Base-by-base conservation (phyloP, 2,797 vertebrate genomes). In the Tangara arthus region DNA sequence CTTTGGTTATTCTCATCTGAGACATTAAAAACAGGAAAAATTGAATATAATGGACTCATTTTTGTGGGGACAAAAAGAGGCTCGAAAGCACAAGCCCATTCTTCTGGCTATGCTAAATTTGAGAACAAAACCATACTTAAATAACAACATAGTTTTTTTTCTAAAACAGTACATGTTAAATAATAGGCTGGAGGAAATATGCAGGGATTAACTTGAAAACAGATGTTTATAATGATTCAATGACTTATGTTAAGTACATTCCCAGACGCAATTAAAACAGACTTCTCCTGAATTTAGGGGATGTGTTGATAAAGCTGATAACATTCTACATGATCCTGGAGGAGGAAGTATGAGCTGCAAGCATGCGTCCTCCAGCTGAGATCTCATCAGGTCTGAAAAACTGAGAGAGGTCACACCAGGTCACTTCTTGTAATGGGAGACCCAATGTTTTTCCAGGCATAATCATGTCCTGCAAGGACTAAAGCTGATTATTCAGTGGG, bases 261-360 rank as follows among this genome's bases (percentile, higher is more conserved):
- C 70, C 92, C 93, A 96, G 92, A 61, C 26, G 37, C 70, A 91
- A 79, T 91, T 94, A 90, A 76, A 94, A 42, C 70, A 90, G 91
- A 78, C 69, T 69, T 70, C 57, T 90, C 92, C 91, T 91, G 87
- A 68, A 56, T 96, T 89, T 89, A 91, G 64, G 91, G 94, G 90
- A 95, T 91, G 70, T 96, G 55, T 88, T 96, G 94, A 95, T 96
- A 83, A 93, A 94, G 55, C 78, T 82, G 93, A 97, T 95, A 96
- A 95, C 93, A 92, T 97, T 97, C 80, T 93, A 24, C 95, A 84
- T 76, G 87, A 86, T 90, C 55, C 57, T 82, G 66, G 60, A 86
- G 84, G 37, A 95, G 75, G 84, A 91, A 92, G 77, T 88, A 81
- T 93, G 91, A 82, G 52, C 72, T 78, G 68, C 71, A 93, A 72